Conservation (phyloP, 1,140 invertebrate species). For the Pomacea maculata region DNA sequence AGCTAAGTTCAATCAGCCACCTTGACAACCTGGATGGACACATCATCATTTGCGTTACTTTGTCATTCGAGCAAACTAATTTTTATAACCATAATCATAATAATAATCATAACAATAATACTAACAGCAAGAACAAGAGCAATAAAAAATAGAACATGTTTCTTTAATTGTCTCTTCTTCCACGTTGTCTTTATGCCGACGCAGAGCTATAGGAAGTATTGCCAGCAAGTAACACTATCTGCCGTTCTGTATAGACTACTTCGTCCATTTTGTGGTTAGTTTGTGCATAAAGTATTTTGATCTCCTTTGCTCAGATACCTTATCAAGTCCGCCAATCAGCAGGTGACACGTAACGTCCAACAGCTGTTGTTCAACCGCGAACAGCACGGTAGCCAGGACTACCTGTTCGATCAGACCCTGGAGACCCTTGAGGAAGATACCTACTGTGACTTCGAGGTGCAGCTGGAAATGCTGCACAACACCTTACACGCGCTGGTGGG, state of each 20-base stretch:
- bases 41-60: not conserved
- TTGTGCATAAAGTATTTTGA: not conserved
- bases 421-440: slow-evolving; percentile 25
- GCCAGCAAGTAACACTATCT: not conserved
- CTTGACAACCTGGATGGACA: too few relatives aligned
- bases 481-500: slow-evolving; percentile 28
- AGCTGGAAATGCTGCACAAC: slow-evolving; percentile 43
- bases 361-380: slow-evolving; percentile 17
- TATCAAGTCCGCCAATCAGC: not conserved
- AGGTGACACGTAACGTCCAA: slow-evolving; percentile 16
- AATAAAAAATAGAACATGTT: not conserved
- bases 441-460: slow-evolving; percentile 35
- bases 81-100: not conserved
- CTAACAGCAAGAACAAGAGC: not conserved
- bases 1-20: too few relatives aligned
- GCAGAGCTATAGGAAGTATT: not conserved
- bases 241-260: not conserved
- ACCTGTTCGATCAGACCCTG: slow-evolving; percentile 19
- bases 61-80: not conserved
- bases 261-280: not conserved
- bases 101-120: not conserved
- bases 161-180: not conserved
- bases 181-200: too few relatives aligned
- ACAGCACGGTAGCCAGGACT: not conserved
- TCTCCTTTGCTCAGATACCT: not conserved